Conservation (phyloP, 2,888 invertebrate genomes). For the Pheosia tremula region DNA sequence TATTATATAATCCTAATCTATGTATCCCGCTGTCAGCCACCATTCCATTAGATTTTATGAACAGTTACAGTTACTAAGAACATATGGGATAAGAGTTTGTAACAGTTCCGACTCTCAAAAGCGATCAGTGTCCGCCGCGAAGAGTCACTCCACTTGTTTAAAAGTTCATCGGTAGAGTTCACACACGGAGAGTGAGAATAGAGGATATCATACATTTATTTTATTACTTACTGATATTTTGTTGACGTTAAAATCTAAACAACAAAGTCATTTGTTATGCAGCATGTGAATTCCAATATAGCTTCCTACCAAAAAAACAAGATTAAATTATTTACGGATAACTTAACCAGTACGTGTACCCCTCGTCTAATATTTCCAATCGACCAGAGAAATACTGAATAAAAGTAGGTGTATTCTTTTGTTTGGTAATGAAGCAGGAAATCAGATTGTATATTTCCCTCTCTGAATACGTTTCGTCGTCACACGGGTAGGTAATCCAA, state of each 20-base stretch:
- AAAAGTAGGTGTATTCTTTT: too few species aligned
- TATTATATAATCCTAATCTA: slow-evolving; percentile 18
- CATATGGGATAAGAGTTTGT: slow-evolving; percentile 26
- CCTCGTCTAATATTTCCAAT: not conserved
- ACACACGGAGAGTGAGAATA: slow-evolving; percentile 28
- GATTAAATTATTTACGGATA: not conserved
- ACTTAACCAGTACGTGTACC: not conserved
- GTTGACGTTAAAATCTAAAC: too few species aligned
- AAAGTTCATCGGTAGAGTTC: slow-evolving; percentile 34
- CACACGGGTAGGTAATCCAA: slow-evolving; percentile 20
- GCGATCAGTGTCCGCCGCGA: slow-evolving; percentile 41
- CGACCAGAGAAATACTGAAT: too few species aligned
- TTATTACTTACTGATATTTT: too few species aligned
- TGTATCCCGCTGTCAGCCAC: slow-evolving; percentile 20
- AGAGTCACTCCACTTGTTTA: slow-evolving; percentile 36
- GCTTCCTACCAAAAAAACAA: not conserved
- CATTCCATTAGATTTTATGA: slow-evolving; percentile 31
- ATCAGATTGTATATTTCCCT: not conserved
- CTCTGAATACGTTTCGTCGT: not conserved
- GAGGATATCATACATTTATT: slow-evolving; percentile 19
- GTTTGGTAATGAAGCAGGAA: not conserved
- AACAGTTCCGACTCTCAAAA: slow-evolving; percentile 31
- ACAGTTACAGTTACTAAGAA: slow-evolving; percentile 19
- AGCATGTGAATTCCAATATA: not conserved
- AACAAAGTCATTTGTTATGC: slow-evolving; percentile 12